Evolutionary conservation across 2,797 vertebrate genomes (phyloP).

Genomic region (Adelosebastes latens): DNA sequence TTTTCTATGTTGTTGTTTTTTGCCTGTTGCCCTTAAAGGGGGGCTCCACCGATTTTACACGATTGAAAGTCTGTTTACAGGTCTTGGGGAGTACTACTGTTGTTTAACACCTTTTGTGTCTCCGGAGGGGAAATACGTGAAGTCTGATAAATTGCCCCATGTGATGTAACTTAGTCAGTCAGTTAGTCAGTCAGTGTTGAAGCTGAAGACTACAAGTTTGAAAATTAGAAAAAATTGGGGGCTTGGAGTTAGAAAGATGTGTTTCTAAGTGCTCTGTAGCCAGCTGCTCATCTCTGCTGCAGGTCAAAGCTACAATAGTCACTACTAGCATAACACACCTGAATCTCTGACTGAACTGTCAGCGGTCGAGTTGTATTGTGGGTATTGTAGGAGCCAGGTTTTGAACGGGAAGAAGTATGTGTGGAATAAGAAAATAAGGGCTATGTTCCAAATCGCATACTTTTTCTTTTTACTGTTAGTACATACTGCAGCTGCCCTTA

Average conservation of each 20-base stretch:
- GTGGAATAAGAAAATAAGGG: neutral
- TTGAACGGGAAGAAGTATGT: too few species aligned
- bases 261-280: neutral
- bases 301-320: neutral
- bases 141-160: neutral
- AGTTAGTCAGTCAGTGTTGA: too few species aligned
- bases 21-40: neutral
- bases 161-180: neutral
- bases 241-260: neutral
- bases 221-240: neutral
- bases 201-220: too few species aligned
- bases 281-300: neutral
- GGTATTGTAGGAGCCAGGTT: too few species aligned
- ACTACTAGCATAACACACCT: neutral
- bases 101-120: too few species aligned
- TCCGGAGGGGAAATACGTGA: neutral
- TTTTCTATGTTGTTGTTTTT: neutral
- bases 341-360: neutral
- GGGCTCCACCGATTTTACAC: neutral
- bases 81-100: too few species aligned
- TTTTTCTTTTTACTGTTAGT: too few species aligned
- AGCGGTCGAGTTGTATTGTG: too few species aligned
- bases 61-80: neutral
- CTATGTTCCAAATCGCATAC: too few species aligned
- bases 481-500: too few species aligned